A percentile compares a stretch with the other conserved stretches of the same genome.
Evolutionary conservation across 2,113 vertebrate genomes (phyloP).

Genomic region (Notothenia coriiceps): DNA sequence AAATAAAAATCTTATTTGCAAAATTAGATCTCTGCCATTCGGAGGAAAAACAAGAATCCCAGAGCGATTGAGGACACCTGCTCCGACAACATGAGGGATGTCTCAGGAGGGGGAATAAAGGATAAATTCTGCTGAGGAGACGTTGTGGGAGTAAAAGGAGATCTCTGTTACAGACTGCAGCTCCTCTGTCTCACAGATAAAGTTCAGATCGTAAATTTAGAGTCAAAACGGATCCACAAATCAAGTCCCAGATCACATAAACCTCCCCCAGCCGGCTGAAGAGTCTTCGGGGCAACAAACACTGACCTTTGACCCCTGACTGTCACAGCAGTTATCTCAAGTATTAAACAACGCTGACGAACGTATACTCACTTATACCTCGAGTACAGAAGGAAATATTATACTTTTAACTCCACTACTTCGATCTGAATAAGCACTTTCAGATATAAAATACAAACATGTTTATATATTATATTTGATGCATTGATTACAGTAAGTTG

Average conservation of each 20-base stretch:
- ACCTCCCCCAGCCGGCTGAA: neutral
- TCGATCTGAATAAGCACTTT: too few relatives aligned
- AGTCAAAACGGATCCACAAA: conserved; percentile 61
- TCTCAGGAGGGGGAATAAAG: conserved; percentile 40
- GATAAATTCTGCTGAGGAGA: conserved; percentile 39
- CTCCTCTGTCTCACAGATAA: conserved; percentile 57
- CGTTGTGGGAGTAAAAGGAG: conserved; percentile 52
- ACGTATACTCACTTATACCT: neutral
- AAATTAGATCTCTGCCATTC: conserved; percentile 41
- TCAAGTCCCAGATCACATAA: conserved; percentile 30
- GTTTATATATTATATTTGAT: too few relatives aligned
- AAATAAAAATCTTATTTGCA: conserved; percentile 47
- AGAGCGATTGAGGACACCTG: conserved; percentile 54
- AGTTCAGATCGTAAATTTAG: conserved; percentile 63
- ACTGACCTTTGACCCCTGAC: conserved; percentile 27
- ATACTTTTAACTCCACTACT: too few relatives aligned
- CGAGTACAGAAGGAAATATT: too few relatives aligned
- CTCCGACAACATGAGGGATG: conserved; percentile 61
- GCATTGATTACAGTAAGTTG: too few relatives aligned
- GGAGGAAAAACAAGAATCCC: neutral
- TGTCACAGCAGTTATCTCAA: neutral
- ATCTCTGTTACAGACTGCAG: conserved; percentile 57
- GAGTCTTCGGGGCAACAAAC: conserved; percentile 9
- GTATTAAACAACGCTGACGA: neutral
- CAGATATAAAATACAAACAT: too few relatives aligned